Percentiles rank a stretch among this genome's conserved stretches.
These are phyloP conservation scores for Cynopterus brachyotis DNA, from an alignment of 2,113 vertebrate genomes.

Conservation along the genomic window DNA sequence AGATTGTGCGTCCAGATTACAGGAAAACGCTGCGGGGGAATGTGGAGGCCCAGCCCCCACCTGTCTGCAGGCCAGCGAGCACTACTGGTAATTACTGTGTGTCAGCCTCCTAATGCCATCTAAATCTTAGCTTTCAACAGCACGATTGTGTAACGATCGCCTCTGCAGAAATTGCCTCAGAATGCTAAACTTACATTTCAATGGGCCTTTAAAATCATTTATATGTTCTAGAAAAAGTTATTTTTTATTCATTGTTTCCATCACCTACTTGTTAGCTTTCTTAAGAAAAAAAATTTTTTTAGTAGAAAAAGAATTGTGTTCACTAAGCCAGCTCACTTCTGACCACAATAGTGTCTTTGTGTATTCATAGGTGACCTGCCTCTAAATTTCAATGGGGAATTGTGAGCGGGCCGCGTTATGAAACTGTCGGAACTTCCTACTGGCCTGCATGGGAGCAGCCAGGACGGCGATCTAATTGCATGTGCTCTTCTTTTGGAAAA, in stretches of 20 bases:
- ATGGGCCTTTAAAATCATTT: conserved; percentile 78
- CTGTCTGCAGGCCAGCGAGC: conserved; percentile 75
- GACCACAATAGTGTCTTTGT: conserved; percentile 79
- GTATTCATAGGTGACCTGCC: conserved; percentile 79
- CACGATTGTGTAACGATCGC: conserved; percentile 71
- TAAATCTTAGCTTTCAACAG: conserved; percentile 77
- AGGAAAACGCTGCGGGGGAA: conserved; percentile 69
- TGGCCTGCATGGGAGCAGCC: conserved; percentile 54
- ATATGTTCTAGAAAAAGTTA: conserved; percentile 77
- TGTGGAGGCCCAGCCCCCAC: conserved; percentile 80
- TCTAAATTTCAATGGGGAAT: conserved; percentile 65
- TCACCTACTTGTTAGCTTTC: conserved; percentile 75
- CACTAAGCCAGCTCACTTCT: conserved; percentile 67
- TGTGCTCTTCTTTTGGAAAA: conserved; percentile 52
- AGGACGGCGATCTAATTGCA: conserved; percentile 22
- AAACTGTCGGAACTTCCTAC: conserved; percentile 75
- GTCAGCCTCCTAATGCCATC: conserved; percentile 78
- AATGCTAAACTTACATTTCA: conserved; percentile 74
- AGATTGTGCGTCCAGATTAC: conserved; percentile 70
- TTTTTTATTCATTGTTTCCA: conserved; percentile 77
- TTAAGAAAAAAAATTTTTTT: conserved; percentile 71
- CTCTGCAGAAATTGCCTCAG: conserved; percentile 71
- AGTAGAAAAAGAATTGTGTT: conserved; percentile 71
- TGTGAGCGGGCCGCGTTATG: conserved; percentile 80
- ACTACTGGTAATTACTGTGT: conserved; percentile 75